Evolutionary conservation across 2,888 invertebrate species (phyloP), one percentile per base, ranked within the genome.

Genomic region (Theretra japonica): DNA sequence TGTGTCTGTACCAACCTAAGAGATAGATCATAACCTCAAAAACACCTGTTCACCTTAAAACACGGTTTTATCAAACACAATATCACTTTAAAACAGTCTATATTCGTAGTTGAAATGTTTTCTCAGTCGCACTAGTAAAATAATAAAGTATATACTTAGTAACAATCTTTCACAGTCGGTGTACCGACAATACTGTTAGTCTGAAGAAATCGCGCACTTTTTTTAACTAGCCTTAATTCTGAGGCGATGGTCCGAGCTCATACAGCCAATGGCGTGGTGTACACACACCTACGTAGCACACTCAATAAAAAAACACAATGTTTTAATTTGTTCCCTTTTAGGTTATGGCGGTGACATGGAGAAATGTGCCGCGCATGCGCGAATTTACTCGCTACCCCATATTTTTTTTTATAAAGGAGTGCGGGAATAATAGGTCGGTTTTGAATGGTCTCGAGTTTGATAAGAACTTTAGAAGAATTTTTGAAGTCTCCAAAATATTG

Each of bases 341-440:
- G 87, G 86, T 87, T 87, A 84, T 81, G 78, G 73, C 72, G 75
- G 78, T 81, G 82, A 80, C 80, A 77, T 75, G 74, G 74, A 73
- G 72, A 72, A 72, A 72, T 33, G 48, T 30, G 72, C 6, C 73
- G 83, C 87, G 87, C 86, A 86, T 87, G 88, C 86, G 86, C 73
- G 15, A 73, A 71, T n/a, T 50, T 21, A 21, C 28, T 19, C 11
- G 28, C 21, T 56, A 72, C 68, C 68, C 68, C 72, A 50, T 71
- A 8, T 58, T 28, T n/a, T 33, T 65, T 57, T 41, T 19, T 7
- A 41, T 21, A 41, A 21, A 62, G 62, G 21, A 21, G 41, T 41
- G 62, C 62, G 62, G n/a, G 62, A 41, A 41, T 62, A 15, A 15
- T 23, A 65, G 69, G 56, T 56, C 30, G 11, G 30, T 8, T 53